Evolutionary conservation across 2,797 vertebrate genomes (phyloP).

Genomic region (Cossypha niveicapilla): DNA sequence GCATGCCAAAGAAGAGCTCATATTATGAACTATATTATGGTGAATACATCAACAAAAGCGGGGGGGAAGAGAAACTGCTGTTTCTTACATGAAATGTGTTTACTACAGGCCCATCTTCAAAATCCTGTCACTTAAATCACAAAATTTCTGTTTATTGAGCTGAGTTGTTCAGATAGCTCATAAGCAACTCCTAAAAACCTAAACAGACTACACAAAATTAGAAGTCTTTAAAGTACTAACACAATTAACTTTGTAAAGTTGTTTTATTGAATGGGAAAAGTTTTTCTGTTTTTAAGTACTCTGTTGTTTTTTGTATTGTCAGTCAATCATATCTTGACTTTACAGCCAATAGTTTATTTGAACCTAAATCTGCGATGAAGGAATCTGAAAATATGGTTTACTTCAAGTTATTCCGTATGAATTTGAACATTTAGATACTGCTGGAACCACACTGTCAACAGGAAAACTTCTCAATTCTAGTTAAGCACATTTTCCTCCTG

Average conservation of each 20-base stretch:
- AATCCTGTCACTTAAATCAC: not conserved
- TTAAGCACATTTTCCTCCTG: not conserved
- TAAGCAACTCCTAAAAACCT: not conserved
- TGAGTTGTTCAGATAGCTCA: not conserved
- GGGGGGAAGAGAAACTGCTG: not conserved
- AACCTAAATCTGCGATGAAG: not conserved
- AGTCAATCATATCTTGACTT: not conserved
- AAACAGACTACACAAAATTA: not conserved
- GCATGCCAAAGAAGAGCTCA: not conserved
- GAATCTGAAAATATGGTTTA: not conserved
- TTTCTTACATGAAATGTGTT: not conserved
- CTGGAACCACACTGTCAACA: not conserved
- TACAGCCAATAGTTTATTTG: not conserved
- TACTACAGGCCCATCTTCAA: not conserved
- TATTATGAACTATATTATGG: not conserved
- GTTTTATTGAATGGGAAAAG: not conserved
- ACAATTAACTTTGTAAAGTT: not conserved
- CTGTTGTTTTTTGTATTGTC: not conserved
- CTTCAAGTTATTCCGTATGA: not conserved
- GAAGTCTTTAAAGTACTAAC: not conserved
- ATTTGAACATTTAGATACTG: not conserved
- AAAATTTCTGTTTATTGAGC: not conserved
- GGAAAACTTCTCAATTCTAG: not conserved
- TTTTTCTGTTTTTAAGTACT: not conserved
- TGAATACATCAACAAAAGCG: not conserved